Conservation (phyloP, 2,113 vertebrate species). For the Drymodes brunneopygia region DNA sequence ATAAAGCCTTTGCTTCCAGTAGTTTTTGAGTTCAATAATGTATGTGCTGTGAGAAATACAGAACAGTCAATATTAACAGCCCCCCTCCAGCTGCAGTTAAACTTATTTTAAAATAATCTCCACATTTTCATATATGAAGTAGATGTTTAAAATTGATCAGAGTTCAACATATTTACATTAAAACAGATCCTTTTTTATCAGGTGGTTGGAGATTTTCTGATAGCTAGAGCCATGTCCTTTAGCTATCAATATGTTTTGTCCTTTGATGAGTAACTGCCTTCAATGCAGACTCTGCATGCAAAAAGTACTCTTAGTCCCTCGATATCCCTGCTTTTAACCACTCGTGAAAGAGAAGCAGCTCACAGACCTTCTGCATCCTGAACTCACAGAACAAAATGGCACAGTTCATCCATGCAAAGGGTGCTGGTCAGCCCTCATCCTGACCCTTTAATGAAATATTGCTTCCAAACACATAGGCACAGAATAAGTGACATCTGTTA, state of each 20-base stretch:
- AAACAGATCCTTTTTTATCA: neutral
- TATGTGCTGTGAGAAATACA: constrained; percentile 15
- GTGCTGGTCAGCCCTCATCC: neutral
- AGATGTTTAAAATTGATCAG: constrained; percentile 5
- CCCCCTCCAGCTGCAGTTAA: neutral
- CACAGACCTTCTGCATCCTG: neutral
- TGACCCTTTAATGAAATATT: neutral
- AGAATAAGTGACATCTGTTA: neutral
- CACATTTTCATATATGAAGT: constrained; percentile 12
- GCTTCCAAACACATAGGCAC: neutral
- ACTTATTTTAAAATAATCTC: constrained; percentile 21
- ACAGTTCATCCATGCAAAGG: neutral
- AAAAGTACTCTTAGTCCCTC: neutral
- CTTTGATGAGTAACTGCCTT: neutral
- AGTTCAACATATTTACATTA: neutral
- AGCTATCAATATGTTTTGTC: neutral
- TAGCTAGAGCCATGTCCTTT: neutral
- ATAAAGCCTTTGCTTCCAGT: constrained; percentile 21
- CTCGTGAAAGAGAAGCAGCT: neutral
- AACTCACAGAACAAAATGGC: neutral
- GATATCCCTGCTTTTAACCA: neutral
- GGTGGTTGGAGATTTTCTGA: neutral
- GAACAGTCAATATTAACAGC: constrained; percentile 9
- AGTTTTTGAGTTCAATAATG: constrained; percentile 41
- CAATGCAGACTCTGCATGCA: neutral